phyloP scores from a whole-genome alignment of 2,888 invertebrate genomes.

The Drosophila gaucha region DNA sequence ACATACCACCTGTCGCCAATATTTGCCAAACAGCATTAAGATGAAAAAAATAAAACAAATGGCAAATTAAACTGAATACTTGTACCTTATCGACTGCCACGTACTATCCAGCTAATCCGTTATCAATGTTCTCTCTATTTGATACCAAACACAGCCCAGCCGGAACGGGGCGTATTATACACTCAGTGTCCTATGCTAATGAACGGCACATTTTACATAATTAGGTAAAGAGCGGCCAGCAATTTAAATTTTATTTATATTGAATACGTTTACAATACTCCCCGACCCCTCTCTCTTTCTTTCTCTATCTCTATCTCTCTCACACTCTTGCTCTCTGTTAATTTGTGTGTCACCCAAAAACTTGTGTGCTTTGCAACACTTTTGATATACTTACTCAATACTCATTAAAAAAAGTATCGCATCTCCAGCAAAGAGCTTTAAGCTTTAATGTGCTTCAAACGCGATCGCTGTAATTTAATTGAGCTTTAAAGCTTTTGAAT shows the following conservation, averaged over 20 bases:
- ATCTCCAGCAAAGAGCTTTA: conserved; percentile 30
- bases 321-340: no score
- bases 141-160: conserved; percentile 78
- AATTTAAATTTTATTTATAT: conserved; percentile 40
- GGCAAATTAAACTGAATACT: conserved; percentile 24
- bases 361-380: conserved; percentile 49
- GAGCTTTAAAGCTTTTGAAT: conserved; percentile 42
- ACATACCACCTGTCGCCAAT: conserved; percentile 37
- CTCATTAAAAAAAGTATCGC: conserved; percentile 20
- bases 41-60: conserved; percentile 8
- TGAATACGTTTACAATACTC: conserved; percentile 41
- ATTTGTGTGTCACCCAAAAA: conserved; percentile 3
- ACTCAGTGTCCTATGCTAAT: conserved; percentile 85
- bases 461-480: conserved; percentile 39
- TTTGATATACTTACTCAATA: conserved; percentile 21
- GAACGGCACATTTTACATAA: conserved; percentile 85
- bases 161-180: conserved; percentile 84
- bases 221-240: conserved; percentile 82
- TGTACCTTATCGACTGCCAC: conserved; percentile 27
- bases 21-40: conserved; percentile 40
- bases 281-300: conserved; percentile 9
- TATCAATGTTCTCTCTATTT: conserved; percentile 58
- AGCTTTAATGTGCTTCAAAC: conserved; percentile 43
- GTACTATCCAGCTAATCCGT: conserved; percentile 45
- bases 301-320: conserved; percentile 12